Conservation (phyloP, 2,113 vertebrate species). For the Cottus gobio region DNA sequence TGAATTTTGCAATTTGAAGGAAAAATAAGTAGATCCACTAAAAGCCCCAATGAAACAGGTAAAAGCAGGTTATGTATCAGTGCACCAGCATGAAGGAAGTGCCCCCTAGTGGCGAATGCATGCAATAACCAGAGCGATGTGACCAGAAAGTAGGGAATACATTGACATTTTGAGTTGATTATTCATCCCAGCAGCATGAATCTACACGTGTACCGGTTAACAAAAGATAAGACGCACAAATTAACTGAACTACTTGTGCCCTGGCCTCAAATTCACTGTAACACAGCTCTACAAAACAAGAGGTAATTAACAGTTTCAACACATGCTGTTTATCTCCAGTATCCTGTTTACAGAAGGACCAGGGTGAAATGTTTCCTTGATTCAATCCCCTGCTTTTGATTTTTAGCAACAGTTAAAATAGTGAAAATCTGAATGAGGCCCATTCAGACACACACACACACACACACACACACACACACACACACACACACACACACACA, state of each 20-base stretch:
- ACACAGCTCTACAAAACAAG: not conserved
- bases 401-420: not conserved
- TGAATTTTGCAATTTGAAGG: not conserved
- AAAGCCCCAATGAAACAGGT: not conserved
- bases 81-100: not conserved
- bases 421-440: not conserved
- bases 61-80: not conserved
- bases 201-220: not conserved
- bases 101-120: conserved; percentile 59
- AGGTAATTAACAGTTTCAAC: not conserved
- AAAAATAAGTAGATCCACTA: not conserved
- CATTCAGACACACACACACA: not conserved
- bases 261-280: not conserved
- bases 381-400: not conserved
- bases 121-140: not conserved
- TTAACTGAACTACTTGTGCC: not conserved
- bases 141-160: not conserved
- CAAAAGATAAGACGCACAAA: not conserved
- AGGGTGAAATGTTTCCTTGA: not conserved
- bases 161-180: conserved; percentile 14
- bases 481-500: not conserved
- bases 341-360: not conserved
- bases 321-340: not conserved
- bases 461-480: not conserved
- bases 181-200: not conserved